phyloP scores from a whole-genome alignment of 2,113 vertebrate genomes.

The Raphicerus campestris region DNA sequence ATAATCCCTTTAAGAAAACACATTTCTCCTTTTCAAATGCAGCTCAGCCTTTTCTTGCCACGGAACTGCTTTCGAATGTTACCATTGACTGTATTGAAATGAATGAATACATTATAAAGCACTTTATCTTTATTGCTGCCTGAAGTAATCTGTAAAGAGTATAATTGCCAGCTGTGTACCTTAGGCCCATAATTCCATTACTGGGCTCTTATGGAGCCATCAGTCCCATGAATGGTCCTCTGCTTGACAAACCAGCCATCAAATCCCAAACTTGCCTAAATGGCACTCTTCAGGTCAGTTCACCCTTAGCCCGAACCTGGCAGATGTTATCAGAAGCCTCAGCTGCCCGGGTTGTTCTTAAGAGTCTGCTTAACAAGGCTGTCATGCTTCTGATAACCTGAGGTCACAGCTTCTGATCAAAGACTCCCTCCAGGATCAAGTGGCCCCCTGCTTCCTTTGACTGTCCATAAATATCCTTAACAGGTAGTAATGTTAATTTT shows the following conservation, averaged over 20 bases:
- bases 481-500: not conserved
- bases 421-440: not conserved
- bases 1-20: slow-evolving; percentile 24
- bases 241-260: not conserved
- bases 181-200: not conserved
- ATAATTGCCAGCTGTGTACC: slow-evolving; percentile 27
- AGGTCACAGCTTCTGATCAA: not conserved
- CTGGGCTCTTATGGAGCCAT: not conserved
- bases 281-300: not conserved
- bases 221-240: not conserved
- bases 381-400: not conserved
- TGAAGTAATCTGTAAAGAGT: slow-evolving; percentile 24
- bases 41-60: not conserved
- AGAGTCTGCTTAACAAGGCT: not conserved
- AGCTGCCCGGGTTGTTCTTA: not conserved
- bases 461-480: not conserved
- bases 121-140: slow-evolving; percentile 41
- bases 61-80: not conserved
- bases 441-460: not conserved
- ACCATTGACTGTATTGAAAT: slow-evolving; percentile 34
- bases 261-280: not conserved
- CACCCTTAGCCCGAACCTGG: not conserved
- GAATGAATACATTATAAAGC: slow-evolving; percentile 44
- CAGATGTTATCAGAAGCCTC: not conserved
- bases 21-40: slow-evolving; percentile 15